A percentile compares a stretch with the other conserved stretches of the same genome.
phyloP scores from a whole-genome alignment of 1,140 invertebrate species.

The Drosophila carrolli region DNA sequence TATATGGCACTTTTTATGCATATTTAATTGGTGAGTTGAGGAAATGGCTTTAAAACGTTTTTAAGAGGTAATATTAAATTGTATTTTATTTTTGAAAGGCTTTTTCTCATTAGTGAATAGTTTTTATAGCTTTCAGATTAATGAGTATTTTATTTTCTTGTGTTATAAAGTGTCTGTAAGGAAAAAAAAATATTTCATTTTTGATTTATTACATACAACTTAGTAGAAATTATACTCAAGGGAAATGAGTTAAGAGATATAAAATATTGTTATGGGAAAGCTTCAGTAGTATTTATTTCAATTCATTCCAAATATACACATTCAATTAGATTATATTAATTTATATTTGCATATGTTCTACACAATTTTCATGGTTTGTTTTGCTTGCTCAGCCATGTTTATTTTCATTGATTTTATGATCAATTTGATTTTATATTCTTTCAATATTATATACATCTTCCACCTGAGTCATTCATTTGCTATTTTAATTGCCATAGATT shows the following conservation, averaged over 20 bases:
- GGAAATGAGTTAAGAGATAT: too few species aligned
- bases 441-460: constrained; percentile 1
- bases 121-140: not conserved
- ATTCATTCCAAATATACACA: too few species aligned
- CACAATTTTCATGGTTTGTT: not conserved
- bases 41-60: not conserved
- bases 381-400: not conserved
- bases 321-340: not conserved
- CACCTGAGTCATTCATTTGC: constrained; percentile 22
- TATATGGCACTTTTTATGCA: constrained; percentile 28
- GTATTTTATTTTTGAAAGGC: constrained; percentile 1
- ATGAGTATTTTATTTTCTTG: too few species aligned
- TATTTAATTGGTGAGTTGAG: constrained; percentile 14
- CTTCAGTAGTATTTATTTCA: too few species aligned
- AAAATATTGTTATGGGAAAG: too few species aligned
- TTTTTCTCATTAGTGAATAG: not conserved
- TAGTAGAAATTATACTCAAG: too few species aligned
- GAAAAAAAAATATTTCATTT: too few species aligned
- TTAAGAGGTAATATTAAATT: constrained; percentile 15
- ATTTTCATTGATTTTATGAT: constrained; percentile 15
- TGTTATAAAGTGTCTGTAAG: too few species aligned
- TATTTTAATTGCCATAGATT: constrained; percentile 40
- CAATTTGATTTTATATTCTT: constrained; percentile 13
- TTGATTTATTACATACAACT: too few species aligned
- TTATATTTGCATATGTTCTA: not conserved